Evolutionary conservation across 2,797 vertebrate species (phyloP).

Genomic region (Gobio occitaniae): DNA sequence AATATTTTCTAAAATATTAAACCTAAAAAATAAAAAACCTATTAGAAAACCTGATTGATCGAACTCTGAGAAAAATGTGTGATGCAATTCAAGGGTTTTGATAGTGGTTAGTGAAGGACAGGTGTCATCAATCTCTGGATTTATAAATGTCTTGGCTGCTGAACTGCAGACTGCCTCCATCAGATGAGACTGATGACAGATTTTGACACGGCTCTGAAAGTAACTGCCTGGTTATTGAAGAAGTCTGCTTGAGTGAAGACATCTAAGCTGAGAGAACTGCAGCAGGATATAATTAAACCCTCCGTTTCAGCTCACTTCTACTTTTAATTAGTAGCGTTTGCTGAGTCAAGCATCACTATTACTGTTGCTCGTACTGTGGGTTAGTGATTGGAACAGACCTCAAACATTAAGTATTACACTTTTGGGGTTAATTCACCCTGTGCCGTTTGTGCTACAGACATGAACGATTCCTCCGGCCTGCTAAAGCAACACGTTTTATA

Average conservation of each 20-base stretch:
- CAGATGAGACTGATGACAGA: neutral
- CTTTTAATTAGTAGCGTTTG: constrained; percentile 17
- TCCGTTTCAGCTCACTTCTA: neutral
- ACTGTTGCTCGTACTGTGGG: neutral
- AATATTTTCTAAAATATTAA: too few species aligned
- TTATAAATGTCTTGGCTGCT: neutral
- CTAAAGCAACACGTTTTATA: neutral
- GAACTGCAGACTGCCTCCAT: neutral
- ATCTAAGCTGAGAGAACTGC: neutral
- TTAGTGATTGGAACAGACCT: neutral
- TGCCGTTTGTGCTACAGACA: neutral
- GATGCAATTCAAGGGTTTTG: neutral
- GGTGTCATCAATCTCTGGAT: neutral
- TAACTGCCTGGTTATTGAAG: constrained; percentile 18
- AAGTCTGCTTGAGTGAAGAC: constrained; percentile 8
- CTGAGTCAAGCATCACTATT: neutral
- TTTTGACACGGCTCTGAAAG: neutral
- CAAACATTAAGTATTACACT: neutral
- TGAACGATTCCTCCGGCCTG: neutral
- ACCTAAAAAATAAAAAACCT: too few species aligned
- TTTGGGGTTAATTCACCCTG: neutral
- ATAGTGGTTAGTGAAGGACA: constrained; percentile 4
- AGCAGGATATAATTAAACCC: constrained; percentile 22
- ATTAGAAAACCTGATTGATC: neutral
- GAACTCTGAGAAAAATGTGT: neutral